Evolutionary conservation across 2,797 vertebrate genomes (phyloP).

Genomic region (Chromis chromis): DNA sequence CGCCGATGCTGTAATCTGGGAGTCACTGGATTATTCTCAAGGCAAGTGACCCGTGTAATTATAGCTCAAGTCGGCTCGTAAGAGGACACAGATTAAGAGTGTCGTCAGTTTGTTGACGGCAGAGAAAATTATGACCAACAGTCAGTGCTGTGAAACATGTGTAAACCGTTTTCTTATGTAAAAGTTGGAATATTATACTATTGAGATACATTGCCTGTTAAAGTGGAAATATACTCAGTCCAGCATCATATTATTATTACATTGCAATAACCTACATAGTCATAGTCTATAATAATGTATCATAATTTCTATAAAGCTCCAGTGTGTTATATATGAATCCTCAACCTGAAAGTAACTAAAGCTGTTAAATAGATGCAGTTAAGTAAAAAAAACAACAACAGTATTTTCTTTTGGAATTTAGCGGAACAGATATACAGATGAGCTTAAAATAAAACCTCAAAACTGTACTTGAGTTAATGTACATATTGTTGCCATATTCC

Average conservation of each 20-base stretch:
- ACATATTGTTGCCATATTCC: too few species aligned
- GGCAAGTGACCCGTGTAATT: slow-evolving; percentile 61
- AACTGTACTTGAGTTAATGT: not conserved
- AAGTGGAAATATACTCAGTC: too few species aligned
- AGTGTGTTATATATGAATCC: too few species aligned
- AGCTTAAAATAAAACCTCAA: not conserved
- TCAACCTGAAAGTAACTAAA: too few species aligned
- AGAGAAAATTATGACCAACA: slow-evolving; percentile 37
- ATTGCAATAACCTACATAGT: too few species aligned
- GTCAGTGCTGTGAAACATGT: not conserved
- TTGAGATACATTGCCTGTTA: too few species aligned
- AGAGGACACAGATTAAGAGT: slow-evolving; percentile 64
- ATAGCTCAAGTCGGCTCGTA: slow-evolving; percentile 54
- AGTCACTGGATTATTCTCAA: slow-evolving; percentile 71
- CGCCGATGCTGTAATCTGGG: slow-evolving; percentile 46
- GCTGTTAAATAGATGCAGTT: too few species aligned
- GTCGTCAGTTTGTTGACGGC: slow-evolving; percentile 37
- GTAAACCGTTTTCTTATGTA: not conserved
- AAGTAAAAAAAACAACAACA: not conserved
- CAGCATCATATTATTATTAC: too few species aligned
- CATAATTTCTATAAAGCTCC: too few species aligned
- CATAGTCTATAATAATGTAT: too few species aligned
- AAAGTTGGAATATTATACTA: not conserved
- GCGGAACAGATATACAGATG: not conserved
- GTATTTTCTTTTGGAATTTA: not conserved